A percentile compares a stretch with the other conserved stretches of the same genome.
Evolutionary conservation across 2,797 vertebrate genomes (phyloP).

Genomic region (Hydrocynus forskahlii): DNA sequence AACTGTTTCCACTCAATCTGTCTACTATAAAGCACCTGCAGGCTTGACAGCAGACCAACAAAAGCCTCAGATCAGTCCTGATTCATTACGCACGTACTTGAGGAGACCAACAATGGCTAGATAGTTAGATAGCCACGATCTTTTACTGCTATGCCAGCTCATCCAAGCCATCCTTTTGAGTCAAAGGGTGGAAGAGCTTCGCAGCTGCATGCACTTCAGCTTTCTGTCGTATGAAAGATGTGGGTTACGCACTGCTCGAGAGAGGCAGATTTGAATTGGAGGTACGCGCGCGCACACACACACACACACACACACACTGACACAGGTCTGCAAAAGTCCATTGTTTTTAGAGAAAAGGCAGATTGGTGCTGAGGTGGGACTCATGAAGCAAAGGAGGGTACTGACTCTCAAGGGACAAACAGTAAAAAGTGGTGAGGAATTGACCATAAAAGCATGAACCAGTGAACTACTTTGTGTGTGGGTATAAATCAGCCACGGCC

Average conservation of each 20-base stretch:
- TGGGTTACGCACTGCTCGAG: conserved; percentile 36
- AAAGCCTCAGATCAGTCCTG: conserved; percentile 64
- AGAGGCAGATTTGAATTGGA: conserved; percentile 49
- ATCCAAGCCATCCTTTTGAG: conserved; percentile 65
- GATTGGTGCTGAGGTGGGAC: conserved; percentile 1
- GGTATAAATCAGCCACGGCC: conserved; percentile 73
- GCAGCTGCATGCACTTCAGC: conserved; percentile 83
- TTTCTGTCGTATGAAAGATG: conserved; percentile 62
- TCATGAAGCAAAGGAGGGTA: conserved; percentile 1
- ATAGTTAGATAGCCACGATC: conserved; percentile 69
- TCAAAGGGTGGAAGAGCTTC: conserved; percentile 54
- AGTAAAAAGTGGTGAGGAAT: conserved; percentile 41
- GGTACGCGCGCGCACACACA: conserved; percentile 13
- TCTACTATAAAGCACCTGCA: conserved; percentile 80
- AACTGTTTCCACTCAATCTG: conserved; percentile 67
- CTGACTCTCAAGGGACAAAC: conserved; percentile 29
- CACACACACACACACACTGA: background rate
- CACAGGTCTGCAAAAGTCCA: conserved; percentile 5
- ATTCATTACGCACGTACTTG: conserved; percentile 64
- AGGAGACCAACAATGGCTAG: conserved; percentile 72
- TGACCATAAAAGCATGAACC: conserved; percentile 38
- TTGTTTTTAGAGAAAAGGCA: conserved; percentile 27
- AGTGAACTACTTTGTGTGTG: conserved; percentile 62
- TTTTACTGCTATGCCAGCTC: conserved; percentile 76
- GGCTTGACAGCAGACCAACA: conserved; percentile 76